These are phyloP conservation scores for Chelon labrosus DNA, from an alignment of 2,797 vertebrate species.

Conservation along the genomic window DNA sequence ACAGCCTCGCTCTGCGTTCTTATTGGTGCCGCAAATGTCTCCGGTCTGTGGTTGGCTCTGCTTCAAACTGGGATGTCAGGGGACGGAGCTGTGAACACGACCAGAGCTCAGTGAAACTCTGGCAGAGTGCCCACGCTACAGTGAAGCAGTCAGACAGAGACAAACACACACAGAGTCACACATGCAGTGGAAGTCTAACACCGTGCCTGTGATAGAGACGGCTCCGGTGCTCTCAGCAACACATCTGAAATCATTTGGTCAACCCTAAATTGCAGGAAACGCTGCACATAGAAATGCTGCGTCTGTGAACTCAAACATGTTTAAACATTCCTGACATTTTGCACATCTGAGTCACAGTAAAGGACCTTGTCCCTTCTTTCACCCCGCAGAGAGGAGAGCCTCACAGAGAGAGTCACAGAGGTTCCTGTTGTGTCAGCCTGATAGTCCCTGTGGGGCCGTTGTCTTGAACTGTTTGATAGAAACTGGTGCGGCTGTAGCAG, in stretches of 20 bases:
- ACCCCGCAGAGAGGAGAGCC: conserved; percentile 41
- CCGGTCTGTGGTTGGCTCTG: conserved; percentile 68
- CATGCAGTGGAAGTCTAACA: conserved; percentile 46
- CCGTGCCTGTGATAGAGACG: conserved; percentile 41
- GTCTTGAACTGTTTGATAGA: conserved; percentile 56
- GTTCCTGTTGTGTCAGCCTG: conserved; percentile 53
- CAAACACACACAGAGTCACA: conserved; percentile 42
- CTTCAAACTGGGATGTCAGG: conserved; percentile 75
- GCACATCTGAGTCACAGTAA: conserved; percentile 51
- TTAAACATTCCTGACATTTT: conserved; percentile 53
- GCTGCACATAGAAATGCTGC: conserved; percentile 10
- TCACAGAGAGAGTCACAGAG: conserved; percentile 17
- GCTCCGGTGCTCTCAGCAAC: conserved; percentile 38
- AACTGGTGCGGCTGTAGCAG: conserved; percentile 33
- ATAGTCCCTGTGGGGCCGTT: conserved; percentile 52
- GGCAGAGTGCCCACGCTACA: conserved; percentile 77
- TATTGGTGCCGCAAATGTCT: conserved; percentile 71
- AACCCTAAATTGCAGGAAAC: conserved; percentile 27
- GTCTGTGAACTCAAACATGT: conserved; percentile 30
- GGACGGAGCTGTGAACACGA: conserved; percentile 80
- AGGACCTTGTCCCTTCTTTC: conserved; percentile 56
- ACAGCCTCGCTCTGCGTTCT: conserved; percentile 62
- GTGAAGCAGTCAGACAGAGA: conserved; percentile 64
- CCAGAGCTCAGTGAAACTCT: conserved; percentile 75
- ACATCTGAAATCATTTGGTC: conserved; percentile 44